phyloP scores from a whole-genome alignment of 2,113 vertebrate species.

The Sceloporus tristichus region DNA sequence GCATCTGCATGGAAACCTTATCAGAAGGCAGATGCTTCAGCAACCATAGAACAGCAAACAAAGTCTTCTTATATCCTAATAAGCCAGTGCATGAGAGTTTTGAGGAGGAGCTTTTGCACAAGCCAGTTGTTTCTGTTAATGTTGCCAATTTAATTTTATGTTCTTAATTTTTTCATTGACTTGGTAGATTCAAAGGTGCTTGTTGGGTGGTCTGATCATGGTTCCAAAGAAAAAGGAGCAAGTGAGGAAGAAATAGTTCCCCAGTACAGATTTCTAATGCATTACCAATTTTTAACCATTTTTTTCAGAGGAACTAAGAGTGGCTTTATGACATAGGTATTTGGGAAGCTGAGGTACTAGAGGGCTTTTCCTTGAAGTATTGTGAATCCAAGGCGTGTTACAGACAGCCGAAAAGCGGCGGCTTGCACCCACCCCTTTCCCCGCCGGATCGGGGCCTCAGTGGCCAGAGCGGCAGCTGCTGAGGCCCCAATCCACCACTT shows the following conservation, averaged over 20 bases:
- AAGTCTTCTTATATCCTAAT: slow-evolving; percentile 46
- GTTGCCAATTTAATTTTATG: slow-evolving; percentile 18
- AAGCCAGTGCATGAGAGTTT: slow-evolving; percentile 23
- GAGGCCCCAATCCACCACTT: no score
- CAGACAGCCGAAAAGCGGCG: no score
- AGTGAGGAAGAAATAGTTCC: not conserved
- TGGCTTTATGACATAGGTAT: rapidly evolving
- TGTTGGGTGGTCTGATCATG: slow-evolving; percentile 49
- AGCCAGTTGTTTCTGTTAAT: not conserved
- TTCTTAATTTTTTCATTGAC: slow-evolving; percentile 28
- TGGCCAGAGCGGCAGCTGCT: no score
- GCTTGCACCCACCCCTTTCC: no score
- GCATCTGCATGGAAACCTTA: not conserved
- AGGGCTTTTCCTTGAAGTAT: no score
- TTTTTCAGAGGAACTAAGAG: slow-evolving; percentile 7
- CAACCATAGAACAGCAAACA: not conserved
- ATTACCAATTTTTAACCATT: not conserved
- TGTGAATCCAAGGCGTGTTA: no score
- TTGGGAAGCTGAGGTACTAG: no score
- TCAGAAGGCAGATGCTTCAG: not conserved
- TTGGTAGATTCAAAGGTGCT: not conserved
- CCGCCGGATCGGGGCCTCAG: no score
- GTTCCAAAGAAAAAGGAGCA: not conserved
- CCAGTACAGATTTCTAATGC: not conserved
- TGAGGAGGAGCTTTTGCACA: not conserved